These are phyloP conservation scores for Eupithecia abbreviata DNA, from an alignment of 2,888 invertebrate genomes.

Conservation along the genomic window DNA sequence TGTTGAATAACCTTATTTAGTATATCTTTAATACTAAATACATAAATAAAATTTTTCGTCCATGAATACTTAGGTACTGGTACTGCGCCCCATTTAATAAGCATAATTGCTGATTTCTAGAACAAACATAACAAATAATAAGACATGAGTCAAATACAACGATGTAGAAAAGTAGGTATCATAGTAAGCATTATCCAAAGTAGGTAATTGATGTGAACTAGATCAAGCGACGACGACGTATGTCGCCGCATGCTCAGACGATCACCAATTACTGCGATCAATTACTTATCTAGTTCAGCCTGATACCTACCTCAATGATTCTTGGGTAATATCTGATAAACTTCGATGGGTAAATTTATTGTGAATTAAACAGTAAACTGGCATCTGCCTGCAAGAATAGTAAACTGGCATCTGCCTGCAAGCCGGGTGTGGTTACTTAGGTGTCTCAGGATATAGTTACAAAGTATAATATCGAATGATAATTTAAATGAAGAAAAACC, in stretches of 20 bases:
- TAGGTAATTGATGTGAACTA: slow-evolving; percentile 49
- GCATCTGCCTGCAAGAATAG: neutral
- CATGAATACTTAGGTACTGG: neutral
- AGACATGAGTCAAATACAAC: neutral
- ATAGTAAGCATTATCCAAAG: slow-evolving; percentile 1
- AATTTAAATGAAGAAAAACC: neutral
- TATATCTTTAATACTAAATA: no score
- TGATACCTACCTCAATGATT: slow-evolving; percentile 43
- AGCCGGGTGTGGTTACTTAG: no score
- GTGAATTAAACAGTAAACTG: neutral
- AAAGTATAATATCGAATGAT: no score
- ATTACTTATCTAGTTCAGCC: slow-evolving; percentile 67
- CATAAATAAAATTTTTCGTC: neutral
- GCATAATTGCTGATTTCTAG: neutral
- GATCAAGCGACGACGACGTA: slow-evolving; percentile 37
- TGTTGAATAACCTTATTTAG: no score
- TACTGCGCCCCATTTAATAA: neutral
- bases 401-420: neutral
- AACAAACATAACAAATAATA: neutral
- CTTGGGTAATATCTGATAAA: neutral
- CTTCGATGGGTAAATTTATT: neutral
- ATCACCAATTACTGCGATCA: slow-evolving; percentile 74
- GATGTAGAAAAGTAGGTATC: neutral
- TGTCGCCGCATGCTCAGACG: slow-evolving; percentile 52
- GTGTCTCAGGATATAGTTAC: no score